These are phyloP conservation scores for Melinopterus prodromus DNA, from an alignment of 2,888 invertebrate species.

Conservation along the genomic window DNA sequence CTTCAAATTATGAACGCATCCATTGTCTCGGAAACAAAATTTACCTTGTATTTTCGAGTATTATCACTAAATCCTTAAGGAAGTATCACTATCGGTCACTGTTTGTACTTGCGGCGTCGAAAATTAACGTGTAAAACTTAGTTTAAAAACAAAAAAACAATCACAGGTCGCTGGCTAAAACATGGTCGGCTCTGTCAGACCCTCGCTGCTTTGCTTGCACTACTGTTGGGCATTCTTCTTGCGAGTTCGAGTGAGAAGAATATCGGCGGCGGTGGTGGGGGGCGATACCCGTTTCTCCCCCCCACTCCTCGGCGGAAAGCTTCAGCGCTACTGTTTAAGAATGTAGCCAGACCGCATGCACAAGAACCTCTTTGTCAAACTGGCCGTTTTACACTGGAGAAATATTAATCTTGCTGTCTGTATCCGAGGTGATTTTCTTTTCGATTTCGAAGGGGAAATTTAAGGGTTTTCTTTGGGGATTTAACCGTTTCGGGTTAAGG, in stretches of 20 bases:
- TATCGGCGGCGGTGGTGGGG: background rate
- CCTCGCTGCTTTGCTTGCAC: background rate
- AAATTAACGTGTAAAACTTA: background rate
- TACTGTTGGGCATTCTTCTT: background rate
- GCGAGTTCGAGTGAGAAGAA: background rate
- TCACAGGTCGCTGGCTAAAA: background rate
- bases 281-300: background rate
- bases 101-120: background rate
- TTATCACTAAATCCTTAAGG: background rate
- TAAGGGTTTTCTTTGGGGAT: background rate
- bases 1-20: background rate
- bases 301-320: background rate
- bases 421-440: background rate
- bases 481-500: too few relatives aligned
- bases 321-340: slow-evolving; percentile 20
- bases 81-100: background rate
- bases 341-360: slow-evolving; percentile 20
- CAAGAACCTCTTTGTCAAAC: slow-evolving; percentile 19
- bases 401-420: background rate
- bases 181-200: background rate
- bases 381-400: slow-evolving; percentile 17
- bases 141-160: background rate
- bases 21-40: background rate
- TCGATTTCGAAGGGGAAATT: background rate
- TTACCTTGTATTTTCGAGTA: background rate